Percentiles rank a stretch among this genome's conserved stretches.
Evolutionary conservation across 1,140 invertebrate species (phyloP).

Genomic region (Streblospio benedicti): DNA sequence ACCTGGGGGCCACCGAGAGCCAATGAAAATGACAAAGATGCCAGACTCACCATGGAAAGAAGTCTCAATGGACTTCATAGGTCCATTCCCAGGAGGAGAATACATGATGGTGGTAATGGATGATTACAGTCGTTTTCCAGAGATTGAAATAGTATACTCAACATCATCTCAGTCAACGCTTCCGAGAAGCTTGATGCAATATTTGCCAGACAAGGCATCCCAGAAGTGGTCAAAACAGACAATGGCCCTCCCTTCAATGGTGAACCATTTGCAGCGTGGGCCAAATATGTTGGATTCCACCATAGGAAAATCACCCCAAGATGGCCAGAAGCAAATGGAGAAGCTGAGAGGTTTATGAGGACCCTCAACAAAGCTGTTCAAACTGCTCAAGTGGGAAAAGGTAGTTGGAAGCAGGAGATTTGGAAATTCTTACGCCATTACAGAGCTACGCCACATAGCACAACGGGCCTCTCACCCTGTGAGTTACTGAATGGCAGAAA

Average conservation of each 20-base stretch:
- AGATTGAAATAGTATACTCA: slow-evolving; percentile 7
- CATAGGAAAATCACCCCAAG: not conserved
- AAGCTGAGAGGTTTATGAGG: not conserved
- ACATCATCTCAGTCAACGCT: not conserved
- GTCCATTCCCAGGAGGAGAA: not conserved
- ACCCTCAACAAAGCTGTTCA: slow-evolving; percentile 11
- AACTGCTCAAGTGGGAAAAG: slow-evolving; percentile 1
- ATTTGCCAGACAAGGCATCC: slow-evolving; percentile 7
- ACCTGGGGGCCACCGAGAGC: not conserved
- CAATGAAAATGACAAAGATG: slow-evolving; percentile 5
- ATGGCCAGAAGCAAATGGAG: slow-evolving; percentile 1
- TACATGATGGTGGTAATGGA: not conserved
- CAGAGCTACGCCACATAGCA: slow-evolving; percentile 7
- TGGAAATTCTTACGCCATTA: slow-evolving; percentile 4
- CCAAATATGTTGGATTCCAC: slow-evolving; percentile 14
- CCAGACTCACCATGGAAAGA: slow-evolving; percentile 5
- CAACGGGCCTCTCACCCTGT: slow-evolving; percentile 13
- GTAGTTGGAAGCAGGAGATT: slow-evolving; percentile 16
- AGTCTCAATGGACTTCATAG: not conserved
- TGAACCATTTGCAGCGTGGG: slow-evolving; percentile 19
- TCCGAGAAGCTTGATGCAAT: slow-evolving; percentile 7
- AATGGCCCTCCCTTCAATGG: slow-evolving; percentile 24
- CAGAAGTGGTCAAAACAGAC: slow-evolving; percentile 18
- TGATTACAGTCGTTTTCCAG: slow-evolving; percentile 1
- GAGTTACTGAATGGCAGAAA: too few relatives aligned